Conservation (phyloP, 2,888 invertebrate species). For the Synanthedon myopaeformis region DNA sequence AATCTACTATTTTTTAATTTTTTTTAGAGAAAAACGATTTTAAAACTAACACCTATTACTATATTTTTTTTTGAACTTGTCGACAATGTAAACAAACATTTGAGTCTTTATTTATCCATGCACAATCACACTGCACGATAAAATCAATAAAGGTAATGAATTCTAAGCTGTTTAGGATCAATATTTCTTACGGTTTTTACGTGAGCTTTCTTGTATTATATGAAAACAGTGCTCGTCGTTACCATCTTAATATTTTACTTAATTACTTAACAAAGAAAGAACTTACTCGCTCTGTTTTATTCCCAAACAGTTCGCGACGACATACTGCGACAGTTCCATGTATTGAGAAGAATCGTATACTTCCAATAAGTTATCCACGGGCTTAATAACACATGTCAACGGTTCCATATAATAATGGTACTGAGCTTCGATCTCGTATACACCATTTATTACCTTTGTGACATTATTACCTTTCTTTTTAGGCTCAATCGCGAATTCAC, state of each 20-base stretch:
- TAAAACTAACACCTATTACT: too few relatives aligned
- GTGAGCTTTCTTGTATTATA: not conserved
- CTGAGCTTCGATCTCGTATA: slow-evolving; percentile 72
- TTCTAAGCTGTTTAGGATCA: too few relatives aligned
- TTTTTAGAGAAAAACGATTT: too few relatives aligned
- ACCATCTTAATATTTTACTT: not conserved
- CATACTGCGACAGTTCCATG: slow-evolving; percentile 72
- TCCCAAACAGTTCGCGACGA: slow-evolving; percentile 66
- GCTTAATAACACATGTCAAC: slow-evolving; percentile 73
- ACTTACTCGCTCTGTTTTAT: slow-evolving; percentile 71
- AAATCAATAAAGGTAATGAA: too few relatives aligned
- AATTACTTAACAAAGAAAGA: not conserved
- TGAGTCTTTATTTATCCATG: too few relatives aligned
- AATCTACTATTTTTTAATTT: too few relatives aligned
- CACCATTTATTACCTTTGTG: slow-evolving; percentile 65
- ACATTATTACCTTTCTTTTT: slow-evolving; percentile 38
- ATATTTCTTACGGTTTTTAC: too few relatives aligned
- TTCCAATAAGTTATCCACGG: slow-evolving; percentile 76
- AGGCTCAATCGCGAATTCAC: slow-evolving; percentile 27
- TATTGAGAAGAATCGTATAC: slow-evolving; percentile 75
- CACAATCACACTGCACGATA: too few relatives aligned
- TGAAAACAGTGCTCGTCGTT: too few relatives aligned
- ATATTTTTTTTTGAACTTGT: too few relatives aligned
- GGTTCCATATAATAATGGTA: slow-evolving; percentile 84
- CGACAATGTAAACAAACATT: too few relatives aligned